Percentiles rank a stretch among this genome's conserved stretches.
Conservation (phyloP, 1,140 invertebrate genomes). For the Linepithema humile region DNA sequence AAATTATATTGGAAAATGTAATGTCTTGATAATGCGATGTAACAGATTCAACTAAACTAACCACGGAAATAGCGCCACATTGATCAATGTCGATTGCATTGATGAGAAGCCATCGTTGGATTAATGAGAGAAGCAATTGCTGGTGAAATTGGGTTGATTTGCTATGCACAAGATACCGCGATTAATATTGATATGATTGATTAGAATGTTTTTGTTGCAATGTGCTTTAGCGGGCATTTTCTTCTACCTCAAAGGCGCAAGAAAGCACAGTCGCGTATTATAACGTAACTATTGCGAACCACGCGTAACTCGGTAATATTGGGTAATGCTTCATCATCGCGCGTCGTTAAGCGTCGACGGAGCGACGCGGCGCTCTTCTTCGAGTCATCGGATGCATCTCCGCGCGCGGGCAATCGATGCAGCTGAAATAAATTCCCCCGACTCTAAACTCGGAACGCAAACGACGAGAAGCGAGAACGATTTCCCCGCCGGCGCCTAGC, state of each 20-base stretch:
- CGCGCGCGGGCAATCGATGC: conserved; percentile 7
- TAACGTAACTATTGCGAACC: not conserved
- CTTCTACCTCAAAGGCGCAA: not conserved
- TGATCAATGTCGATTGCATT: too few species aligned
- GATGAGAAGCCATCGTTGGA: too few species aligned
- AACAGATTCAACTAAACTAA: too few species aligned
- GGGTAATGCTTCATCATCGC: conserved; percentile 21
- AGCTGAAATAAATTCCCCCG: conserved; percentile 52
- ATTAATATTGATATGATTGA: too few species aligned
- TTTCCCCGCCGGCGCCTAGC: not conserved
- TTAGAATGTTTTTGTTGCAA: not conserved
- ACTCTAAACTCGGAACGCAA: not conserved
- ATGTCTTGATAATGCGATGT: too few species aligned
- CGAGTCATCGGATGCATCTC: conserved; percentile 14
- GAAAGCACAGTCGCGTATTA: not conserved
- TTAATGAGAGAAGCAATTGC: too few species aligned
- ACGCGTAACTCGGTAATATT: not conserved
- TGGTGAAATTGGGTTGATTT: too few species aligned
- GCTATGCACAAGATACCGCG: too few species aligned
- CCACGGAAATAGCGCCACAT: too few species aligned
- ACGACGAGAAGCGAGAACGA: not conserved
- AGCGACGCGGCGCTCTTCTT: not conserved
- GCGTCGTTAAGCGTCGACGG: conserved; percentile 16
- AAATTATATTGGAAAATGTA: too few species aligned
- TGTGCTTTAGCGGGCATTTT: not conserved